Base-by-base conservation (phyloP, 1,140 invertebrate genomes). In the Drosophila sproati region DNA sequence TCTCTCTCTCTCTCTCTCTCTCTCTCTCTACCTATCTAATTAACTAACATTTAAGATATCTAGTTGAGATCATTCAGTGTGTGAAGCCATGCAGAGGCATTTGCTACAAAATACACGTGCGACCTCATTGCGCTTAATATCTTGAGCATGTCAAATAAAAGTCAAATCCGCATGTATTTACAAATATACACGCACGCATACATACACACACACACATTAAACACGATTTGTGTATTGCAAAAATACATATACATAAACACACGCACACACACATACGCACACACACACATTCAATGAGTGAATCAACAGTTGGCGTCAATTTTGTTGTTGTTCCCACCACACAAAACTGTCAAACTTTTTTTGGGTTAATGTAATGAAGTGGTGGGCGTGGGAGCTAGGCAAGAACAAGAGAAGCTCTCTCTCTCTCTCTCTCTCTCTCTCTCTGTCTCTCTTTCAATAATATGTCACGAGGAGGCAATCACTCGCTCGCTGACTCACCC, bases 381-480 rank as follows among this genome's bases (percentile, higher is more conserved):
- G 29, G 45, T 34, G 34, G 39, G 12, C 31, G 60, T 8, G 59
- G 7, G 41, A 39, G 34, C 20, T 28, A 29, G 4, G 37, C 31
- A 48, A 54, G 60, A 50, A 59, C 29, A 57, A 67, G 66, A 67
- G 31, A 32, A 51, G 62, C 35, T 52, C 57, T 57, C 20, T 20
- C 20, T 39, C 55, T 54, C 43, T 12, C 43, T 60, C 20, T 4
- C 68, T 45, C 57, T 69, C 56, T 6, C n/a, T 20, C 62, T 20
- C 39, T 43, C 50, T 43, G 39, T 8, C 28, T 3, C 52, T 47
- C 60, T 43, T n/a, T 28, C 12, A 51, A 60, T 64, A 71, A 69
- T 61, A 88, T 88, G 82, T 88, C 83, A 87, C 67, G 66, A 71
- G 43, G 83, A 88, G 82, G 77, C 83, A 79, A 72, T 73, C 74